Conservation (phyloP, 2,888 invertebrate species). For the Pyrrhia umbra region DNA sequence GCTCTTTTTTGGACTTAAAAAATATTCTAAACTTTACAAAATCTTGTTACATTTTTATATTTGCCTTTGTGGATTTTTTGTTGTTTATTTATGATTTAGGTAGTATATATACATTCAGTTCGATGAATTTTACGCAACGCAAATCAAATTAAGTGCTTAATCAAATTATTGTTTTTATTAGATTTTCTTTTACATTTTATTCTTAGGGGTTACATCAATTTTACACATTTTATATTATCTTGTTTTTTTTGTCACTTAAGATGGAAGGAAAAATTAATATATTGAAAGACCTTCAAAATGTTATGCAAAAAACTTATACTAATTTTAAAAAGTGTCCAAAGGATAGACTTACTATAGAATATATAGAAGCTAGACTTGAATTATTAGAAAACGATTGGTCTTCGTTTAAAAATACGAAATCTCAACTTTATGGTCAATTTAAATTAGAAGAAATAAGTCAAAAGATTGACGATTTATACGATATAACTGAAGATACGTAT, state of each 20-base stretch:
- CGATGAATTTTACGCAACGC: too few species aligned
- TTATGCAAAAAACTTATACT: background rate
- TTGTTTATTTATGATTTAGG: too few species aligned
- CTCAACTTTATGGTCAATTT: constrained; percentile 6
- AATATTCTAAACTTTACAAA: background rate
- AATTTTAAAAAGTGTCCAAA: constrained; percentile 8
- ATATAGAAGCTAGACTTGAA: constrained; percentile 20
- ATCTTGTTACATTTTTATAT: background rate
- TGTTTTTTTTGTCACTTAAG: background rate
- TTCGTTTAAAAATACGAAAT: constrained; percentile 16
- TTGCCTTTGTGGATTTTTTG: too few species aligned
- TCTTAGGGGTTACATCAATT: too few species aligned
- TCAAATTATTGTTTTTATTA: too few species aligned
- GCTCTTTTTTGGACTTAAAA: constrained; percentile 4
- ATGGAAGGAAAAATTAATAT: constrained; percentile 11
- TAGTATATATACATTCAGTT: too few species aligned
- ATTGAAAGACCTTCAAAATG: constrained; percentile 11
- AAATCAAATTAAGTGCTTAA: too few species aligned
- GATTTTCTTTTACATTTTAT: too few species aligned
- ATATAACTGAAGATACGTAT: constrained; percentile 13
- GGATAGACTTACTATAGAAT: background rate
- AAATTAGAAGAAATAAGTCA: constrained; percentile 14
- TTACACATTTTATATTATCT: background rate
- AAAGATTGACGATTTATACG: constrained; percentile 19
- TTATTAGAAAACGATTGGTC: constrained; percentile 20